Conservation (phyloP, 2,113 vertebrate genomes). For the Hemicordylus capensis region DNA sequence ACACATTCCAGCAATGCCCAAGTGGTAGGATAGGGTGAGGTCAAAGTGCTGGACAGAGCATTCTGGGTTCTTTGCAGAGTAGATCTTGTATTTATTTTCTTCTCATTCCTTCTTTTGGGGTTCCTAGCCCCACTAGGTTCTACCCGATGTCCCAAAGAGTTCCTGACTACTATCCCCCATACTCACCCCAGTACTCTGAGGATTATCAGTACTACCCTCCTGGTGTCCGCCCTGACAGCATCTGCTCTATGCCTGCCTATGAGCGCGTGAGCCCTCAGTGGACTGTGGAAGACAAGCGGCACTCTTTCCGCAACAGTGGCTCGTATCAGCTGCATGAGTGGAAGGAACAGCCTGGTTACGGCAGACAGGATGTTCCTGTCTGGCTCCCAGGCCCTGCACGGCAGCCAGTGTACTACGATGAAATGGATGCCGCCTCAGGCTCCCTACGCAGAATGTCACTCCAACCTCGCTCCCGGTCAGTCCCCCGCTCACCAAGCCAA, state of each 20-base stretch:
- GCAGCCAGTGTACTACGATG: conserved; percentile 72
- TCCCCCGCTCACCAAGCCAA: conserved; percentile 90
- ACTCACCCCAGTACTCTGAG: conserved; percentile 84
- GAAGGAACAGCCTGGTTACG: conserved; percentile 71
- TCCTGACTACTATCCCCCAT: conserved; percentile 83
- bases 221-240: conserved; percentile 89
- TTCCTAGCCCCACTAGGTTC: conserved; percentile 84
- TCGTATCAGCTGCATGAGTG: conserved; percentile 78
- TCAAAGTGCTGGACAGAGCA: neutral
- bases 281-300: conserved; percentile 85
- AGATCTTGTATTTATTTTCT: neutral
- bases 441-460: conserved; percentile 87
- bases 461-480: conserved; percentile 92
- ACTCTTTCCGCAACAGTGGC: conserved; percentile 82
- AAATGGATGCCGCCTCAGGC: conserved; percentile 79
- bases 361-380: conserved; percentile 68
- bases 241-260: conserved; percentile 91
- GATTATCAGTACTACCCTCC: conserved; percentile 88
- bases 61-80: neutral
- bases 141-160: conserved; percentile 80
- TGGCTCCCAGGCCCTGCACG: conserved; percentile 72
- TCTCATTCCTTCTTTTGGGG: neutral
- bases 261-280: conserved; percentile 83
- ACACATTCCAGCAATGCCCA: neutral
- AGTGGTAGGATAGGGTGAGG: neutral